Evolutionary conservation across 2,797 vertebrate genomes (phyloP).

Genomic region (Enteromius viviparus): DNA sequence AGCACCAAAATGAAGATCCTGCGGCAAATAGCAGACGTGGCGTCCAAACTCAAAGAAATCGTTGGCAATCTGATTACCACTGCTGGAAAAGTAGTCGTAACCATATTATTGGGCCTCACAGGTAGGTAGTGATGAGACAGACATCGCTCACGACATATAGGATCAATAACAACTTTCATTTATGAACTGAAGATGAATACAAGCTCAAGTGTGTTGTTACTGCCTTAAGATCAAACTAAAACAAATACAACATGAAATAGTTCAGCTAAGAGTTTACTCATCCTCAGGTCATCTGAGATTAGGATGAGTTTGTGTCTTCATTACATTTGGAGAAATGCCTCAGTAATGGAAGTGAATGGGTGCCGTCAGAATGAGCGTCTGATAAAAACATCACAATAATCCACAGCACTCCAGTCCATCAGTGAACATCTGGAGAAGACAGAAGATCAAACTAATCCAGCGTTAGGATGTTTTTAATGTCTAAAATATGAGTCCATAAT

Average conservation of each 20-base stretch:
- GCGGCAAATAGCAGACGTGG: constrained; percentile 81
- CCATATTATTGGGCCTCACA: constrained; percentile 88
- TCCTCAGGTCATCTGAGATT: background rate
- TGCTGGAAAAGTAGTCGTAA: constrained; percentile 90
- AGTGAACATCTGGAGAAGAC: too few relatives aligned
- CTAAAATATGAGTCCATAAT: too few relatives aligned
- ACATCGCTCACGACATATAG: background rate
- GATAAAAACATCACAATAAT: too few relatives aligned
- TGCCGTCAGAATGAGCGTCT: too few relatives aligned
- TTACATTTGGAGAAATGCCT: background rate
- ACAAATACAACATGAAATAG: background rate
- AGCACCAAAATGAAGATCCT: constrained; percentile 81
- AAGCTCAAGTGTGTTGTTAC: background rate
- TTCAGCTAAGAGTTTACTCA: background rate
- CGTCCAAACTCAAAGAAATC: constrained; percentile 84
- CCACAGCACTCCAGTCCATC: too few relatives aligned
- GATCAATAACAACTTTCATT: constrained; percentile 13
- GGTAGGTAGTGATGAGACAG: constrained; percentile 72
- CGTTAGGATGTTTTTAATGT: too few relatives aligned
- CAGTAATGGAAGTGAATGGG: too few relatives aligned
- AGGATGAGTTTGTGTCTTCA: background rate
- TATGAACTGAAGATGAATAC: background rate
- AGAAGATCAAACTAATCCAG: too few relatives aligned
- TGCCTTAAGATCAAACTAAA: too few relatives aligned
- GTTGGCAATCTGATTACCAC: constrained; percentile 87